These are phyloP conservation scores for Pseudopipra pipra DNA, from an alignment of 2,113 vertebrate species.

Conservation along the genomic window DNA sequence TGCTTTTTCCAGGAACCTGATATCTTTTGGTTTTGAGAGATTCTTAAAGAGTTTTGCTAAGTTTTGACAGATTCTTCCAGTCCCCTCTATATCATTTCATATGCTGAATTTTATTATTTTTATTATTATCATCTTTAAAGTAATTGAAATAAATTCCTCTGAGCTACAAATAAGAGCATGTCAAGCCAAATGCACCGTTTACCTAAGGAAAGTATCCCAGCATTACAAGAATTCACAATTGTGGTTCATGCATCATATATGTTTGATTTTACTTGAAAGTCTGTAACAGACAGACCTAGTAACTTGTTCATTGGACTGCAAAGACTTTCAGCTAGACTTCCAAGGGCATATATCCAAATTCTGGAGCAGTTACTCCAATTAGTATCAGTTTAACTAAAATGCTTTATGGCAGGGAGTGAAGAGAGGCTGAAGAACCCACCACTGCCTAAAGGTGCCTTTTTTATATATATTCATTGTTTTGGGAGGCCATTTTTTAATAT, in stretches of 20 bases:
- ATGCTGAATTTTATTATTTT: background rate
- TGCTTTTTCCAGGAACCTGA: background rate
- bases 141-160: background rate
- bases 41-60: background rate
- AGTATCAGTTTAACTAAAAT: background rate
- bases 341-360: background rate
- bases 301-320: background rate
- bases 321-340: background rate
- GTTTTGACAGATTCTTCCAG: background rate
- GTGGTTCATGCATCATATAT: background rate
- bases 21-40: background rate
- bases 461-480: background rate
- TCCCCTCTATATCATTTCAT: background rate
- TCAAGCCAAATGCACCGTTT: background rate
- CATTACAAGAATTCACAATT: background rate
- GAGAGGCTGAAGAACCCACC: background rate
- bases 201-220: background rate
- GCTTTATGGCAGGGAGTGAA: background rate
- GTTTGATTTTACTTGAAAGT: background rate
- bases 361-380: background rate
- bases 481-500: background rate
- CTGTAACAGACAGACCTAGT: background rate
- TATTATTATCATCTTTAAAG: background rate
- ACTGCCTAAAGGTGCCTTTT: background rate
- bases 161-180: background rate